Conservation (phyloP, 2,113 vertebrate species). For the Reinhardtius hippoglossoides region DNA sequence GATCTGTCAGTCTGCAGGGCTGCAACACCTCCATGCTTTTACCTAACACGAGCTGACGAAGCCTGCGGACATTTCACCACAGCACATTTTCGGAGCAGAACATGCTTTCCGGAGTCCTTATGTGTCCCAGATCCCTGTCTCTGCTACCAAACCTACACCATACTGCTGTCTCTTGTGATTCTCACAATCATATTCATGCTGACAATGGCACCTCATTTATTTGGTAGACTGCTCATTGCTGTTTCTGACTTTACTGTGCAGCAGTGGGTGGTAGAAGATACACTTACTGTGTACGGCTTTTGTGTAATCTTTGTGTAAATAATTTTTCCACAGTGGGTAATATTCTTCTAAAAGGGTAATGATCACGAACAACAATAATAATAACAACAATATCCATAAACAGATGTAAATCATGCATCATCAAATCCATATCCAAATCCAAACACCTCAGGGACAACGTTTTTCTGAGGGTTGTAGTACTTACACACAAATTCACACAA, state of each 20-base stretch:
- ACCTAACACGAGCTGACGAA: slow-evolving; percentile 56
- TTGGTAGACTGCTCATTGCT: not conserved
- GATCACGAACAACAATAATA: too few species aligned
- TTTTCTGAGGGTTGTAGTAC: too few species aligned
- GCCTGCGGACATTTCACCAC: slow-evolving; percentile 40
- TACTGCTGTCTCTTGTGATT: slow-evolving; percentile 15
- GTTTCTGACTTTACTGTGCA: slow-evolving; percentile 13
- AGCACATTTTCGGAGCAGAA: slow-evolving; percentile 16
- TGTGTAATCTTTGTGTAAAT: not conserved
- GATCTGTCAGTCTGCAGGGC: slow-evolving; percentile 60
- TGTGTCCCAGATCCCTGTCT: slow-evolving; percentile 27
- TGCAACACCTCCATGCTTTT: slow-evolving; percentile 58
- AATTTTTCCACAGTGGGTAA: too few species aligned
- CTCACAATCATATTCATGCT: not conserved
- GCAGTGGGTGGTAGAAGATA: not conserved
- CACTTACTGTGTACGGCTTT: not conserved
- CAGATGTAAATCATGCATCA: too few species aligned
- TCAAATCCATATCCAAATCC: too few species aligned
- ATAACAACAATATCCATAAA: too few species aligned
- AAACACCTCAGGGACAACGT: too few species aligned
- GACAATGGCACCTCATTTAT: slow-evolving; percentile 2
- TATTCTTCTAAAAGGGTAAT: not conserved
- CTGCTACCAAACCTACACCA: slow-evolving; percentile 2
- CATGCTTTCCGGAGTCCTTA: slow-evolving; percentile 18
- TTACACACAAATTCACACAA: too few species aligned